Evolutionary conservation across 2,113 vertebrate genomes (phyloP).

Genomic region (Rhea pennata): DNA sequence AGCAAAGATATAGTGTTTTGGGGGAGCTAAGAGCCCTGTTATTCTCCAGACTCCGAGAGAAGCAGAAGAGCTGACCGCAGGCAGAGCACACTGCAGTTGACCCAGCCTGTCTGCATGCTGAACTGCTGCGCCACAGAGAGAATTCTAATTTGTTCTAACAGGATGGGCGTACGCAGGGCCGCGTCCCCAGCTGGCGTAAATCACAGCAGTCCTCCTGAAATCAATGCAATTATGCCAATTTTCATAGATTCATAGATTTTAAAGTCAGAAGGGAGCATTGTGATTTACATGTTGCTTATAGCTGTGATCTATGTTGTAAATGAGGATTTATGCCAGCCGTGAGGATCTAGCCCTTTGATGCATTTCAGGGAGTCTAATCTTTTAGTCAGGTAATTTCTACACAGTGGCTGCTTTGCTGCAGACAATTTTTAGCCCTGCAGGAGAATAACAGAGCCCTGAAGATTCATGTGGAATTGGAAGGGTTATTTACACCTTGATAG

Average conservation of each 20-base stretch:
- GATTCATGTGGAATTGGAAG: neutral
- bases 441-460: neutral
- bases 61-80: neutral
- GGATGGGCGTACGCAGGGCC: neutral
- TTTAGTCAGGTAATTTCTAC: neutral
- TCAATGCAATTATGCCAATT: slow-evolving; percentile 67
- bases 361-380: slow-evolving; percentile 31
- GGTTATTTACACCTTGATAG: neutral
- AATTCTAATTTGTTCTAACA: slow-evolving; percentile 58
- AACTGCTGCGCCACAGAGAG: neutral
- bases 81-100: neutral
- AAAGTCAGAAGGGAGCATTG: slow-evolving; percentile 48
- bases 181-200: neutral
- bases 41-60: neutral
- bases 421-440: slow-evolving; percentile 4
- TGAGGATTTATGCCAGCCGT: slow-evolving; percentile 26
- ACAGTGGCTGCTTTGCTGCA: slow-evolving; percentile 13
- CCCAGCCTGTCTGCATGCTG: slow-evolving; percentile 5
- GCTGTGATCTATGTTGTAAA: slow-evolving; percentile 54
- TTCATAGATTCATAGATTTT: slow-evolving; percentile 62
- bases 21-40: neutral
- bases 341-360: neutral
- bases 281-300: slow-evolving; percentile 59
- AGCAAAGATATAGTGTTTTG: neutral
- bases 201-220: slow-evolving; percentile 46